Evolutionary conservation across 1,140 invertebrate genomes (phyloP), one percentile per base, ranked within the genome.

Genomic region (Daktulosphaira vitifoliae): DNA sequence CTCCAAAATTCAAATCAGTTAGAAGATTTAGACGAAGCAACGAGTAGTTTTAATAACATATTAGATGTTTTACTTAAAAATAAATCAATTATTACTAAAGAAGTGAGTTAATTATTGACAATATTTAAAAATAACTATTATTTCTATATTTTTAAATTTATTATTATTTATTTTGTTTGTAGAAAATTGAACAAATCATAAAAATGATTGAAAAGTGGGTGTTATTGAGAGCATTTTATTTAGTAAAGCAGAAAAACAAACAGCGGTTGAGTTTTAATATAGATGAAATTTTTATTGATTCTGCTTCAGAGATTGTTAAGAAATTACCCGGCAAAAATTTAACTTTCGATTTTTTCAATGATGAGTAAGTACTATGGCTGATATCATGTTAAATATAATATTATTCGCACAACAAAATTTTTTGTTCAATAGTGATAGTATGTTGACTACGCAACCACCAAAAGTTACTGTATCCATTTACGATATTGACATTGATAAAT

Each of bases 401-500:
- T 33, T 33, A 11, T 33, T 33, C 11, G 29, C 29, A 5, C 29
- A n/a, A n/a, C n/a, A n/a, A n/a, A n/a, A n/a, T n/a, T n/a, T n/a
- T n/a, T n/a, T n/a, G n/a, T 33, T 11, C 29, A 11, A 11, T 11
- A 33, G 29, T 8, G 13, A 25, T 25, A 26, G 16, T 11, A 29
- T 20, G 26, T 13, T 6, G 9, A 15, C 38, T 1, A 11, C 49
- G n/a, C 49, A 33, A 33, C 22, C 16, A 22, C 48, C 51, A 3
- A 52, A 29, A 29, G 37, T 65, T 18, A 44, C 25, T 9, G 48
- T 65, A 16, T 65, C 65, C 50, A 44, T 53, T n/a, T 52, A 23
- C 13, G 49, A 65, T 22, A 13, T 51, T 42, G 48, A 65, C 13
- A 29, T 65, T n/a, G 65, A 65, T 22, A 52, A 42, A 44, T 65